Evolutionary conservation across 2,888 invertebrate genomes (phyloP).

Genomic region (Drosophila ustulata): DNA sequence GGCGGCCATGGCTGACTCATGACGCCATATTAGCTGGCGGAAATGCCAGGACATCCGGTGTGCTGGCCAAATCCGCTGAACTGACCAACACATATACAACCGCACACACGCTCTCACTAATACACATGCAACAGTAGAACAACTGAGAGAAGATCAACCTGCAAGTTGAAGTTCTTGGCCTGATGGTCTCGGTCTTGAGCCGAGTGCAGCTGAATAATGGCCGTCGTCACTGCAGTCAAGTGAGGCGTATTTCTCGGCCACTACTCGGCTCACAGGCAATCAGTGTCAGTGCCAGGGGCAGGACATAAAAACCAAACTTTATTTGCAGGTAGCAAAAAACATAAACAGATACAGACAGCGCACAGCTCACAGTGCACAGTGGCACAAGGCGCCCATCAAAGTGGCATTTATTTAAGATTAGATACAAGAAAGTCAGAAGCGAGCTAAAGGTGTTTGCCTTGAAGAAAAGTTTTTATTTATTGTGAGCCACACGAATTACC

Average conservation of each 20-base stretch:
- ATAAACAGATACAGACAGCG: slow-evolving; percentile 28
- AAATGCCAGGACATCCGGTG: slow-evolving; percentile 69
- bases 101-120: background rate
- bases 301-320: slow-evolving; percentile 54
- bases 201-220: slow-evolving; percentile 69
- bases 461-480: too few species aligned
- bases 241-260: slow-evolving; percentile 28
- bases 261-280: slow-evolving; percentile 56
- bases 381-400: slow-evolving; percentile 1
- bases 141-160: background rate
- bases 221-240: slow-evolving; percentile 65
- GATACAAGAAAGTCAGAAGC: background rate
- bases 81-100: slow-evolving; percentile 27
- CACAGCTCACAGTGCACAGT: slow-evolving; percentile 8
- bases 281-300: slow-evolving; percentile 64
- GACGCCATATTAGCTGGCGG: slow-evolving; percentile 63
- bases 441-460: too few species aligned
- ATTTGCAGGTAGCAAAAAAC: slow-evolving; percentile 57
- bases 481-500: too few species aligned
- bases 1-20: slow-evolving; percentile 49
- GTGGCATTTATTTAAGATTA: background rate
- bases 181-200: slow-evolving; percentile 30
- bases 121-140: background rate
- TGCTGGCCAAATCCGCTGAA: slow-evolving; percentile 42
- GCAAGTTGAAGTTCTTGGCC: slow-evolving; percentile 25